These are phyloP conservation scores for Drosophila nigricruria DNA, from an alignment of 2,888 invertebrate species.

Conservation along the genomic window DNA sequence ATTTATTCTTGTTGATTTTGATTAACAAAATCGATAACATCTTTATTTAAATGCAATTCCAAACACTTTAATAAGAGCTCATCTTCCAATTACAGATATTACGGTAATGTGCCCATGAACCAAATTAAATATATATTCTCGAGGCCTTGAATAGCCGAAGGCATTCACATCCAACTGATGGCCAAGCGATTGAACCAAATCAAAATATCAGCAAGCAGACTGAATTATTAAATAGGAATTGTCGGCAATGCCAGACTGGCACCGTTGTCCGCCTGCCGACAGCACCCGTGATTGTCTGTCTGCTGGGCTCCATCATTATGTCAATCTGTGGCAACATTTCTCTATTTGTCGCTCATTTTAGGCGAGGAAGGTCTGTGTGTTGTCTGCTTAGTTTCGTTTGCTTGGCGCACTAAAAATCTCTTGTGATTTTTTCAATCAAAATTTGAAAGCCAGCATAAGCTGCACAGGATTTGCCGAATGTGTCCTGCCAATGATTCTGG, in stretches of 20 bases:
- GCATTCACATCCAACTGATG: constrained; percentile 18
- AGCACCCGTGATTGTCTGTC: constrained; percentile 5
- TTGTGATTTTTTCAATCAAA: constrained; percentile 78
- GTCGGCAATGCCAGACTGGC: constrained; percentile 4
- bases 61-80: background rate
- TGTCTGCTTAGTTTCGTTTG: constrained; percentile 50
- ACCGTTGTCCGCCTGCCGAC: constrained; percentile 2
- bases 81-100: background rate
- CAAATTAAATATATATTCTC: constrained; percentile 1
- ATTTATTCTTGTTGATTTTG: background rate
- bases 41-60: background rate
- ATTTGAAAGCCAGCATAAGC: constrained; percentile 78
- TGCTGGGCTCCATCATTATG: constrained; percentile 45
- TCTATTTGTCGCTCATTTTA: constrained; percentile 68
- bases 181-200: constrained; percentile 56
- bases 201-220: constrained; percentile 61
- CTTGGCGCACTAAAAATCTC: constrained; percentile 40
- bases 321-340: constrained; percentile 69
- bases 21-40: background rate
- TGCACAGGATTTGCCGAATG: constrained; percentile 73
- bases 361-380: background rate
- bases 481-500: constrained; percentile 59
- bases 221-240: constrained; percentile 60
- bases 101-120: background rate
- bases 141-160: background rate